Conservation (phyloP, 2,888 invertebrate species). For the Aphidoletes aphidimyza region DNA sequence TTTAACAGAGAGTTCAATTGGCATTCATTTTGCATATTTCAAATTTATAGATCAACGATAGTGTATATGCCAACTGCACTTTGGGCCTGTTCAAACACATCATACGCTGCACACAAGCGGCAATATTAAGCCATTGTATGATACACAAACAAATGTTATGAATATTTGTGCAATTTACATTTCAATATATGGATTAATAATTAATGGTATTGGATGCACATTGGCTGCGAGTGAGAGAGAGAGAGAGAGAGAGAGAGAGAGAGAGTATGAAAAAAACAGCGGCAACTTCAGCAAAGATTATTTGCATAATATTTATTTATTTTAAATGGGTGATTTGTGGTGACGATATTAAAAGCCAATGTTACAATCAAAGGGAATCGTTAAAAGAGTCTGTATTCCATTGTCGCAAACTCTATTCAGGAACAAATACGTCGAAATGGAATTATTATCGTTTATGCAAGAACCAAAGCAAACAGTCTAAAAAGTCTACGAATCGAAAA, state of each 20-base stretch:
- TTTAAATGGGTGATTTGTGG: slow-evolving; percentile 33
- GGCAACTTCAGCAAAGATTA: neutral
- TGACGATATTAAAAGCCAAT: neutral
- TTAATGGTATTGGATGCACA: slow-evolving; percentile 39
- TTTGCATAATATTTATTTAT: slow-evolving; percentile 42
- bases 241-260: neutral
- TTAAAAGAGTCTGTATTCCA: too few relatives aligned
- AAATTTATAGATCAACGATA: slow-evolving; percentile 17
- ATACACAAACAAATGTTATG: neutral
- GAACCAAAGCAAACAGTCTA: too few relatives aligned
- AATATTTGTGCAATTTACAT: slow-evolving; percentile 31
- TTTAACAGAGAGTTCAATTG: slow-evolving; percentile 29
- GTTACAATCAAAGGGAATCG: neutral
- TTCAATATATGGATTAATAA: slow-evolving; percentile 43
- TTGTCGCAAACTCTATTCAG: too few relatives aligned
- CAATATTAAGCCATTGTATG: neutral
- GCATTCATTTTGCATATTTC: slow-evolving; percentile 26
- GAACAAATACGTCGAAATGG: too few relatives aligned
- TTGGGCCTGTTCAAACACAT: neutral
- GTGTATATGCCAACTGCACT: neutral
- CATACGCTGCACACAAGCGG: too few relatives aligned
- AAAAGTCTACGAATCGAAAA: too few relatives aligned
- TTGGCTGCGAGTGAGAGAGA: neutral
- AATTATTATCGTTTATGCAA: too few relatives aligned
- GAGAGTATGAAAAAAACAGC: neutral